Evolutionary conservation across 53 echinoderm and acorn worm genomes (phyloP).

Genomic region (Temnopleurus reevesii): DNA sequence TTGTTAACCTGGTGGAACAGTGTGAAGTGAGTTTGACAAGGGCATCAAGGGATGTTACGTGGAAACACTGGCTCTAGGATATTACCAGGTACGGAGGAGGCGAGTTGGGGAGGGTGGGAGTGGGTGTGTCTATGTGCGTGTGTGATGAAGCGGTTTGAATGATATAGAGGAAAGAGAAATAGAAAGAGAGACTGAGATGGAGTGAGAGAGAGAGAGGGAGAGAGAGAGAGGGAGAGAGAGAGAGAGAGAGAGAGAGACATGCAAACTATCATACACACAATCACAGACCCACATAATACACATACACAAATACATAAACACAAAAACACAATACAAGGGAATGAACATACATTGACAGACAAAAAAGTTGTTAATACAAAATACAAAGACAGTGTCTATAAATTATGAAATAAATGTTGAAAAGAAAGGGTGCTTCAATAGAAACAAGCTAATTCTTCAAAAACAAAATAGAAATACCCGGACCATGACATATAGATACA

Average conservation of each 20-base stretch:
- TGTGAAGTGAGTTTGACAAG: not conserved
- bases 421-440: too few species aligned
- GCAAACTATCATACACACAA: not conserved
- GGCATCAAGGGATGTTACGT: not conserved
- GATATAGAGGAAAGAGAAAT: not conserved
- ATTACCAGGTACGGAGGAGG: too few species aligned
- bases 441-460: too few species aligned
- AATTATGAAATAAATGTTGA: too few species aligned
- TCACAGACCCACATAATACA: not conserved
- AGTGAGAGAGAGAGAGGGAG: not conserved
- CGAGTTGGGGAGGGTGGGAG: not conserved
- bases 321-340: not conserved
- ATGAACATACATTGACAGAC: too few species aligned
- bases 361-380: too few species aligned
- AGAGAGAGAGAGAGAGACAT: not conserved
- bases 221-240: not conserved
- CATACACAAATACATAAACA: too few species aligned
- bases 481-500: too few species aligned
- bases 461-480: too few species aligned
- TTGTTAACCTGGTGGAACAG: not conserved
- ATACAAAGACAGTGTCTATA: too few species aligned
- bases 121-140: not conserved
- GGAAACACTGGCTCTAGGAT: too few species aligned
- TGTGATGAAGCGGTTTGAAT: not conserved
- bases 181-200: not conserved